Conservation (phyloP, 1,140 invertebrate species). For the Lethrus apterus region DNA sequence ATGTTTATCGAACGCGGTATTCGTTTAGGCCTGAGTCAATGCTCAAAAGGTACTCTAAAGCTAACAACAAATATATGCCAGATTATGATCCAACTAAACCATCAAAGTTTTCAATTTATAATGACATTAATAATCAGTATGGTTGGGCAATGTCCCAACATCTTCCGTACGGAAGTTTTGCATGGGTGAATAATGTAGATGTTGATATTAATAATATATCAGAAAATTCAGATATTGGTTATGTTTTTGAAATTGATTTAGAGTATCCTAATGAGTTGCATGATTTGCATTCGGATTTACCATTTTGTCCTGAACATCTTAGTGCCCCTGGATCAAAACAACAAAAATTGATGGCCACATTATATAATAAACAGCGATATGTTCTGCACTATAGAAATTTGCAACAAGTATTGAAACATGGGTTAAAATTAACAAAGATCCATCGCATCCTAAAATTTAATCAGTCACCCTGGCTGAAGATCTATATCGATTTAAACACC, state of each 20-base stretch:
- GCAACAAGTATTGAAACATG: slow-evolving; percentile 19
- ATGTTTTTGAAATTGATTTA: slow-evolving; percentile 44
- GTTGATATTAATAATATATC: slow-evolving; percentile 19
- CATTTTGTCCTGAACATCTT: slow-evolving; percentile 1
- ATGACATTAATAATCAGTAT: no score
- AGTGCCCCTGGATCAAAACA: background rate
- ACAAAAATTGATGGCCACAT: slow-evolving; percentile 37
- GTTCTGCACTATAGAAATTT: slow-evolving; percentile 44
- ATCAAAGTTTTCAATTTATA: no score
- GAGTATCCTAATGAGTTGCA: slow-evolving; percentile 28
- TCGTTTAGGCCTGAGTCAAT: slow-evolving; percentile 22
- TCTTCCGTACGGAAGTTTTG: no score
- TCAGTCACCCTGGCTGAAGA: slow-evolving; percentile 44
- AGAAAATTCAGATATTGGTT: slow-evolving; percentile 41
- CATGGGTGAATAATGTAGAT: no score
- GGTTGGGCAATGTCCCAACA: no score
- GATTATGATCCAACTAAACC: no score
- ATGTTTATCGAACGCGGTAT: slow-evolving; percentile 33
- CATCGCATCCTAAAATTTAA: slow-evolving; percentile 46
- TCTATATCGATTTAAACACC: slow-evolving; percentile 42
- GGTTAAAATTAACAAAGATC: slow-evolving; percentile 41
- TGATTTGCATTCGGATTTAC: background rate
- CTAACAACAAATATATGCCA: slow-evolving; percentile 40
- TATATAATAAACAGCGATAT: slow-evolving; percentile 18
- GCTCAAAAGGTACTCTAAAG: slow-evolving; percentile 19